phyloP scores from a whole-genome alignment of 1,140 invertebrate species.

The Brachionus koreanus region DNA sequence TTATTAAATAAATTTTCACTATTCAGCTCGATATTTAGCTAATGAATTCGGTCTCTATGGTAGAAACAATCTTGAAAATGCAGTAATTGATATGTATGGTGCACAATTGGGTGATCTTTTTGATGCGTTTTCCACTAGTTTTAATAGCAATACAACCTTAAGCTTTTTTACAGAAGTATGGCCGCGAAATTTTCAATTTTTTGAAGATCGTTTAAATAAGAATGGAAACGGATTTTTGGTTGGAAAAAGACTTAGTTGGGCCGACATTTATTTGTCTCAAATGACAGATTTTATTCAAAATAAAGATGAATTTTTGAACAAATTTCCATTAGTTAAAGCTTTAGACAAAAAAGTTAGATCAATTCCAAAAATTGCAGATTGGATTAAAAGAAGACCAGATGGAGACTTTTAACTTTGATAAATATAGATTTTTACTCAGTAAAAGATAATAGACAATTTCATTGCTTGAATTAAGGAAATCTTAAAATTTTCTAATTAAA shows the following conservation, averaged over 20 bases:
- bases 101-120: slow-evolving; percentile 27
- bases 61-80: slow-evolving; percentile 2
- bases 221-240: slow-evolving; percentile 25
- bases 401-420: no score
- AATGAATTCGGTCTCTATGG: background rate
- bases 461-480: background rate
- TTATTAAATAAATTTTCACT: background rate
- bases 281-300: background rate
- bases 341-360: slow-evolving; percentile 20
- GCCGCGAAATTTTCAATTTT: background rate
- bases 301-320: background rate
- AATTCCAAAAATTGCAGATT: slow-evolving; percentile 9
- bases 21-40: slow-evolving; percentile 22
- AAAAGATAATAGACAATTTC: background rate
- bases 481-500: no score
- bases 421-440: background rate
- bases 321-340: slow-evolving; percentile 13
- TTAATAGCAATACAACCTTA: background rate
- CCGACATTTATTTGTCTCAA: slow-evolving; percentile 30
- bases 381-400: slow-evolving; percentile 19
- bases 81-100: slow-evolving; percentile 24
- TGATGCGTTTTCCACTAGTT: background rate
- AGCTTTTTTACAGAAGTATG: background rate
- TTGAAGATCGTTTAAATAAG: background rate
- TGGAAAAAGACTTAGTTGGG: background rate